Evolutionary conservation across 2,113 vertebrate genomes (phyloP).

Genomic region (Clinocottus analis): DNA sequence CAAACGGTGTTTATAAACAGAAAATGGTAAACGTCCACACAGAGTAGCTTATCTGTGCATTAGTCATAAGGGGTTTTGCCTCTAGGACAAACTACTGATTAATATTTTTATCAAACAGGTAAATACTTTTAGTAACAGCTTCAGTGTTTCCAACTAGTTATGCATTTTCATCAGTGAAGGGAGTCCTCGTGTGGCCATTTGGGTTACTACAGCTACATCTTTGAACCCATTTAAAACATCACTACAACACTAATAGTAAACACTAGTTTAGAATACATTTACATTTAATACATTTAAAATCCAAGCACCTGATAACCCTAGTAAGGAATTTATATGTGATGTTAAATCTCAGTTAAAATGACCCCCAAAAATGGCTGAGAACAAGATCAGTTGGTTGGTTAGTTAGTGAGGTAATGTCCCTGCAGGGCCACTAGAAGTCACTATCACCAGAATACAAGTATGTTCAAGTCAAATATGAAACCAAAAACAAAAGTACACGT

Average conservation of each 20-base stretch:
- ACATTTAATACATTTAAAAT: too few species aligned
- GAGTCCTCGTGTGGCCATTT: constrained; percentile 56
- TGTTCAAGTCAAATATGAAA: background rate
- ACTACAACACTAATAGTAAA: background rate
- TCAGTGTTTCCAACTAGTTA: background rate
- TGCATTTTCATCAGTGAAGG: constrained; percentile 22
- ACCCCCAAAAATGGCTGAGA: accelerated
- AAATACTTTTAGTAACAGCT: background rate
- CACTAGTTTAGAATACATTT: background rate
- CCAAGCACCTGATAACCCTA: background rate
- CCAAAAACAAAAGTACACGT: background rate
- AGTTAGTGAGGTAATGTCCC: constrained; percentile 1
- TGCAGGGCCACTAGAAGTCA: constrained; percentile 33
- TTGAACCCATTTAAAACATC: background rate
- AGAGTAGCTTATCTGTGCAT: constrained; percentile 10
- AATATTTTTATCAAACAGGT: constrained; percentile 23
- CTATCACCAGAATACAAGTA: background rate
- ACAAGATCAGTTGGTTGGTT: background rate
- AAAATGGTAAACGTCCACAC: constrained; percentile 11
- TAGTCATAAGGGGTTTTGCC: constrained; percentile 5
- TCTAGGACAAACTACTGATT: background rate
- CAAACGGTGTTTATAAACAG: constrained; percentile 64
- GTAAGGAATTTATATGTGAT: background rate
- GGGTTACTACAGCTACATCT: constrained; percentile 16
- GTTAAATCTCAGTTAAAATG: too few species aligned